These are phyloP conservation scores for Ochotona curzoniae DNA, from an alignment of 2,113 vertebrate species.

Conservation along the genomic window DNA sequence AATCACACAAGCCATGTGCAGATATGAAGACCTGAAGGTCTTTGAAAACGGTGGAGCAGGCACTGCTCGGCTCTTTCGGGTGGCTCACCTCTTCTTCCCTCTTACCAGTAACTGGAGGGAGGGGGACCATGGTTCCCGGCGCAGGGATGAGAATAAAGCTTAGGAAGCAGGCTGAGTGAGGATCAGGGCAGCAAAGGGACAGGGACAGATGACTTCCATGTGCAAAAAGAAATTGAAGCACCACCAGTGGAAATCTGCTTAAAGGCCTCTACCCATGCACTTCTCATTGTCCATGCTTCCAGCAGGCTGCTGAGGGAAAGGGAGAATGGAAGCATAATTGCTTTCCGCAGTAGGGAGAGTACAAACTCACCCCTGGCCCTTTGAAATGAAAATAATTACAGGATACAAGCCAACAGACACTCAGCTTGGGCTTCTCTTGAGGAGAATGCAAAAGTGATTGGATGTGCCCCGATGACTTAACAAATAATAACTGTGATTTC, in stretches of 20 bases:
- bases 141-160: neutral
- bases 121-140: neutral
- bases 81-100: neutral
- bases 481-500: neutral
- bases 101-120: neutral
- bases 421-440: neutral
- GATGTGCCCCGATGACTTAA: neutral
- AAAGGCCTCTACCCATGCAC: neutral
- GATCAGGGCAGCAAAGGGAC: neutral
- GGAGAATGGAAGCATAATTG: neutral
- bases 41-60: neutral
- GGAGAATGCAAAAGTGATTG: neutral
- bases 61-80: neutral
- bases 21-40: neutral
- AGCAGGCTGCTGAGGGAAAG: neutral
- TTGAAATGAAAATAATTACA: neutral
- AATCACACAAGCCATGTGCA: neutral
- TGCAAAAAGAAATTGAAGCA: constrained; percentile 8
- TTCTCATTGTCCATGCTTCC: neutral
- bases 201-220: neutral
- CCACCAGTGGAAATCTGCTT: neutral
- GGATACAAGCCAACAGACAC: neutral
- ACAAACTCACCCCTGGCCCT: no score
- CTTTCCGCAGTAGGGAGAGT: neutral
- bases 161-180: neutral